phyloP scores from a whole-genome alignment of 2,888 invertebrate genomes.

The Drosophila paracracens region DNA sequence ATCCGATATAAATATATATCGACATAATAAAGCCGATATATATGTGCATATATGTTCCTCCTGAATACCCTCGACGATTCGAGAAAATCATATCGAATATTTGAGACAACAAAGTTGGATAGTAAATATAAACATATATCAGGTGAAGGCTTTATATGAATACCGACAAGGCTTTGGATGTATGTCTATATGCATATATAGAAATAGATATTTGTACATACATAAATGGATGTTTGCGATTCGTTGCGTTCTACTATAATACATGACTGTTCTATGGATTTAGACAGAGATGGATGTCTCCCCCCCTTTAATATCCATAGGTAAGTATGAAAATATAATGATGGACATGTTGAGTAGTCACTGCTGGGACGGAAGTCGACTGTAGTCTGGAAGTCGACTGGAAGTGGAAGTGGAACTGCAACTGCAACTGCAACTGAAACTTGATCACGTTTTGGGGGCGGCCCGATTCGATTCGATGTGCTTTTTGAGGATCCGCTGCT shows the following conservation, averaged over 20 bases:
- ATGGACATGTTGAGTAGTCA: slow-evolving; percentile 12
- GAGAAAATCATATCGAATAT: neutral
- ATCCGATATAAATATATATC: neutral
- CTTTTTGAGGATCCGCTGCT: slow-evolving; percentile 59
- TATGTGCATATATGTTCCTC: neutral
- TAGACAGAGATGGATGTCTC: neutral
- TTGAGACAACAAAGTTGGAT: neutral
- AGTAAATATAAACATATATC: neutral
- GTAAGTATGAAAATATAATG: neutral
- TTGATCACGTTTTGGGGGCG: slow-evolving; percentile 51
- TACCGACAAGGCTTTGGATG: neutral
- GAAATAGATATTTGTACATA: neutral
- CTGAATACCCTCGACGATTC: neutral
- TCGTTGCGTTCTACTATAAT: neutral
- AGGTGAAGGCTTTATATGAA: neutral
- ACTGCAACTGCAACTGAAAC: neutral
- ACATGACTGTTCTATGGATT: neutral
- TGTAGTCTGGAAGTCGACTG: neutral
- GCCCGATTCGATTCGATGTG: slow-evolving; percentile 67
- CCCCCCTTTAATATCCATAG: neutral
- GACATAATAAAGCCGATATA: neutral
- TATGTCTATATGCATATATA: neutral
- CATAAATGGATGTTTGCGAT: neutral
- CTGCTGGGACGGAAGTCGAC: slow-evolving; percentile 37
- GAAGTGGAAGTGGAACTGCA: neutral